Percentiles rank a stretch among this genome's conserved stretches.
Conservation (phyloP, 2,113 vertebrate genomes). For the Malurus alboscapulatus region DNA sequence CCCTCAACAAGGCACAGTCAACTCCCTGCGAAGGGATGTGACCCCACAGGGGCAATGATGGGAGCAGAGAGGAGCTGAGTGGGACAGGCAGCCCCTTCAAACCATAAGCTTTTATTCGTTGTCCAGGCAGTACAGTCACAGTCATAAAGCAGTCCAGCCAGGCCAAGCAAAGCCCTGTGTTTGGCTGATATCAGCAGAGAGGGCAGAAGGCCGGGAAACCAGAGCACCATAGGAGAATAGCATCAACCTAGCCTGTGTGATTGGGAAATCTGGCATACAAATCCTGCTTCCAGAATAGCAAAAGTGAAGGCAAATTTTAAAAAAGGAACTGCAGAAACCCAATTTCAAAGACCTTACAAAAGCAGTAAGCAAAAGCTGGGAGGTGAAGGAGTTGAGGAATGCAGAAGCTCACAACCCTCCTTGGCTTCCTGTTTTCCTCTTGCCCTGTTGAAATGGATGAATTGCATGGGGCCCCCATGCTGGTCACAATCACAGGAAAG, state of each 20-base stretch:
- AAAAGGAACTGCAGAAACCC: not conserved
- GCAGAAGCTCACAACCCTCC: not conserved
- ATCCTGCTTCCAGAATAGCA: not conserved
- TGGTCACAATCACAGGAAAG: not conserved
- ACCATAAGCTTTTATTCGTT: not conserved
- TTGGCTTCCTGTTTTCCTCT: not conserved
- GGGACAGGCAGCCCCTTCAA: not conserved
- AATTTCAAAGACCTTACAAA: not conserved
- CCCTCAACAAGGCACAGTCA: not conserved
- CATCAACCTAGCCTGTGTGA: not conserved
- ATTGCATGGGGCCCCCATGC: rapidly evolving
- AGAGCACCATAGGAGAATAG: not conserved
- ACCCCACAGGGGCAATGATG: not conserved
- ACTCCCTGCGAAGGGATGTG: not conserved
- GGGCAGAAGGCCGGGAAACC: not conserved
- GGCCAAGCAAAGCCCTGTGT: not conserved
- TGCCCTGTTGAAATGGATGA: not conserved
- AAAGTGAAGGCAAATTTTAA: not conserved
- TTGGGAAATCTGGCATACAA: not conserved
- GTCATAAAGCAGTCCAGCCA: not conserved
- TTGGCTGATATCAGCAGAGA: not conserved
- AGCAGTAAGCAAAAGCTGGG: not conserved
- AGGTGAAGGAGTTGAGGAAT: not conserved
- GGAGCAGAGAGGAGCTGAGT: not conserved
- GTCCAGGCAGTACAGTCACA: not conserved